Conservation (phyloP, 2,888 invertebrate genomes). For the Aporophyla nigra region DNA sequence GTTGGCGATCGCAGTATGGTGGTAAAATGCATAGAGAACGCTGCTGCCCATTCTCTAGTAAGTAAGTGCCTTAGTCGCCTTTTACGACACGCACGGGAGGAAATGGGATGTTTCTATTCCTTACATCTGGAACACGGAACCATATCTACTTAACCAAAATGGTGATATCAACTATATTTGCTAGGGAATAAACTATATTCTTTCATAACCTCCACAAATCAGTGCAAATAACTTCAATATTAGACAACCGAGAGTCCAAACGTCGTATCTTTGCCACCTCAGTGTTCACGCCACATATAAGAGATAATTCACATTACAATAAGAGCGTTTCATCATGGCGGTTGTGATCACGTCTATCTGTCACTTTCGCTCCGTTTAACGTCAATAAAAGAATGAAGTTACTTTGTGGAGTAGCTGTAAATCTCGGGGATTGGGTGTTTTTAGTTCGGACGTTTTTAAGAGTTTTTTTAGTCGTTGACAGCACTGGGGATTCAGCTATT, state of each 20-base stretch:
- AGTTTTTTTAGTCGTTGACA: too few relatives aligned
- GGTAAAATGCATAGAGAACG: too few relatives aligned
- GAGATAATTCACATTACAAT: conserved; percentile 62
- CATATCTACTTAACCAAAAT: background rate
- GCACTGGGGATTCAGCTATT: too few relatives aligned
- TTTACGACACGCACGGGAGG: too few relatives aligned
- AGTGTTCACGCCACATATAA: conserved; percentile 47
- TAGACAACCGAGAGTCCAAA: conserved; percentile 9
- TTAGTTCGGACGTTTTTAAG: conserved; percentile 35
- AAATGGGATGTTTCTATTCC: too few relatives aligned
- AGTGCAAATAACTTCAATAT: conserved; percentile 15
- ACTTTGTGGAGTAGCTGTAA: conserved; percentile 74
- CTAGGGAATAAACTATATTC: background rate
- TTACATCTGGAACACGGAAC: too few relatives aligned
- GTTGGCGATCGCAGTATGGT: too few relatives aligned
- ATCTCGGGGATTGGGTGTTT: conserved; percentile 61
- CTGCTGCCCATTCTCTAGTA: too few relatives aligned
- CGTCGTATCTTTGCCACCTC: conserved; percentile 43
- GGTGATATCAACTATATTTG: background rate
- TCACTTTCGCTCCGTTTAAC: conserved; percentile 79
- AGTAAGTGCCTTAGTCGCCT: too few relatives aligned
- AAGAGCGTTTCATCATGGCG: conserved; percentile 50
- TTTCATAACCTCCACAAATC: conserved; percentile 19
- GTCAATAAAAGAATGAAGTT: conserved; percentile 79
- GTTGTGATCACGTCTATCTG: conserved; percentile 73